Evolutionary conservation across 2,888 invertebrate genomes (phyloP), one percentile per base, ranked within the genome.

Genomic region (Aricia artaxerxes): DNA sequence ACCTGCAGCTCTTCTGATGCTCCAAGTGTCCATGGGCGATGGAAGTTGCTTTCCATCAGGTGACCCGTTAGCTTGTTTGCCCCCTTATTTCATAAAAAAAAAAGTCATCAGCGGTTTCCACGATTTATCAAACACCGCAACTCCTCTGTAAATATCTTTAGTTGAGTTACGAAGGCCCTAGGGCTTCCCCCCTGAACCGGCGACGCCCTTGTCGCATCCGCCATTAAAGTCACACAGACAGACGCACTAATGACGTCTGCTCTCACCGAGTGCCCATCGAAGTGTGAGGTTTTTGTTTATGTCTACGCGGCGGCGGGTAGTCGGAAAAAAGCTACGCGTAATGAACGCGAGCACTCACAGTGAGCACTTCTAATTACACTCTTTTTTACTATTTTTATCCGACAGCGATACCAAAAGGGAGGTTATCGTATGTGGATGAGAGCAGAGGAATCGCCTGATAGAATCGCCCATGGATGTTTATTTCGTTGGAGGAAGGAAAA

Each of bases 271-370:
- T 57, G 53, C 35, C 57, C 53, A 38, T 57, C 76, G 76, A 76
- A 76, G 76, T 76, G 53, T 76, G 57, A 57, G 53, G 13, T 53
- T 76, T 75, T 76, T 53, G 31, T 76, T 35, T 24, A 13, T 11
- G 44, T 24, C 44, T 64, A 31, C 24, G 69, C 69, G 69, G 13
- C 11, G 5, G 69, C 38, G 69, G 69, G 69, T 69, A 69, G 69
- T 35, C 69, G 69, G 35, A 1, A 38, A 76, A 76, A 76, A 76
- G 7, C 76, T 76, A 2, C 35, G 35, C 69, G 69, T 38, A 69
- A 38, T 38, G 69, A 69, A 69, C 38, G 35, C 35, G 13, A 69
- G 69, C 35, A 38, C 69, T 69, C 35, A 16, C 13, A 69, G 64
- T 64, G 11, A 64, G 64, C 64, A 64, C 31, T 64, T 64, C 31